These are phyloP conservation scores for Allacma fusca DNA, from an alignment of 2,888 invertebrate species.

Conservation along the genomic window DNA sequence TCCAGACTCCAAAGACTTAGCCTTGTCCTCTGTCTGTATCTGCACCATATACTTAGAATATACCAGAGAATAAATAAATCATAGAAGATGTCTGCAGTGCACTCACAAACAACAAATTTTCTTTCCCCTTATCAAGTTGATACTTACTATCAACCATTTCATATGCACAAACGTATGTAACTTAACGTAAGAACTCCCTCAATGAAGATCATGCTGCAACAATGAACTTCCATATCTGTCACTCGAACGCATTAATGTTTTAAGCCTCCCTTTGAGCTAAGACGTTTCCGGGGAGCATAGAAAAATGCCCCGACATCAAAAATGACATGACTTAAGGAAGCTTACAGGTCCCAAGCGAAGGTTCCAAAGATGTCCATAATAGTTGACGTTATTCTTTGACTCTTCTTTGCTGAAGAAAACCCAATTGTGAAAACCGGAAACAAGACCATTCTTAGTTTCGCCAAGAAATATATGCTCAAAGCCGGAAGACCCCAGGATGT, in stretches of 20 bases:
- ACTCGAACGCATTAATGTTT: neutral
- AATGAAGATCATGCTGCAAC: neutral
- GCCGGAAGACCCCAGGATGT: constrained; percentile 84
- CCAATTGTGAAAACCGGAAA: constrained; percentile 91
- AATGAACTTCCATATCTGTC: neutral
- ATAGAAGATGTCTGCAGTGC: too few species aligned
- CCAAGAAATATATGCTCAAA: constrained; percentile 93
- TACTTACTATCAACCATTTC: too few species aligned
- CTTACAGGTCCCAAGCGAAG: constrained; percentile 43
- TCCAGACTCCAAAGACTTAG: too few species aligned
- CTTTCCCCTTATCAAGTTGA: too few species aligned
- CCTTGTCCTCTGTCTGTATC: too few species aligned
- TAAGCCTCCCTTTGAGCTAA: neutral
- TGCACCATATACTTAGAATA: too few species aligned
- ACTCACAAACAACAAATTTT: too few species aligned
- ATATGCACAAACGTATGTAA: too few species aligned
- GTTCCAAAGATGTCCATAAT: constrained; percentile 71
- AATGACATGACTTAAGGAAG: neutral
- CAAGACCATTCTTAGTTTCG: constrained; percentile 80
- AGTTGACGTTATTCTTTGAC: constrained; percentile 74
- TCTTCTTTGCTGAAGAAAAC: constrained; percentile 84
- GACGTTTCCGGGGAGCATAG: neutral
- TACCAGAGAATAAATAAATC: too few species aligned
- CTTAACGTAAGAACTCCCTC: too few species aligned
- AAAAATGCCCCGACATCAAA: neutral